A percentile compares a stretch with the other conserved stretches of the same genome.
phyloP scores from a whole-genome alignment of 2,113 vertebrate species.

The Dicentrarchus labrax region DNA sequence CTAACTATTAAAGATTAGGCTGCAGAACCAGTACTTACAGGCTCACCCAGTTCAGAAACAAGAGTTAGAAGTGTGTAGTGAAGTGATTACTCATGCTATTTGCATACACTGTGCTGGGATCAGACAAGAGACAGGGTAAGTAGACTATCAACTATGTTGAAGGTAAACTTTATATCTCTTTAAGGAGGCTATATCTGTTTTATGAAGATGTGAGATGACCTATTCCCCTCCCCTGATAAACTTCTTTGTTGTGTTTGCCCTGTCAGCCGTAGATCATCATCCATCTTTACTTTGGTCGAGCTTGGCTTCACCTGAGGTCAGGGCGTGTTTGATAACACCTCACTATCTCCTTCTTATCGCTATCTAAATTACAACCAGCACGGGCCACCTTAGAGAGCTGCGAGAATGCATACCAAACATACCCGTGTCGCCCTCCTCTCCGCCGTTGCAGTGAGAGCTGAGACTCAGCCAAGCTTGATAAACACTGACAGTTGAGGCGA shows the following conservation, averaged over 20 bases:
- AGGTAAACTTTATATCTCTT: background rate
- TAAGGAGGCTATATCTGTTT: conserved; percentile 1
- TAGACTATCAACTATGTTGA: background rate
- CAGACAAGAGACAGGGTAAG: background rate
- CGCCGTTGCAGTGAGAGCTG: background rate
- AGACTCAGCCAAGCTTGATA: conserved; percentile 50
- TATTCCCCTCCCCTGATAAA: conserved; percentile 54
- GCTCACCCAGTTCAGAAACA: background rate
- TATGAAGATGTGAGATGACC: conserved; percentile 41
- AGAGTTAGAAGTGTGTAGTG: background rate
- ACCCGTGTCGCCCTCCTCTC: conserved; percentile 28
- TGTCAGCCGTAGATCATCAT: conserved; percentile 56
- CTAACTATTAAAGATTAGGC: background rate
- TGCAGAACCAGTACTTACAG: conserved; percentile 13
- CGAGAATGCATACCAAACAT: conserved; percentile 46
- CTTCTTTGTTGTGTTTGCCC: conserved; percentile 67
- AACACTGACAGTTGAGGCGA: conserved; percentile 67
- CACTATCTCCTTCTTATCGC: conserved; percentile 52
- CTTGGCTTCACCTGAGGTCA: conserved; percentile 68
- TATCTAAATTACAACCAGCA: conserved; percentile 54
- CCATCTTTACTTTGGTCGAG: conserved; percentile 53
- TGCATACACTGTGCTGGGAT: conserved; percentile 3
- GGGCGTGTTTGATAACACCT: conserved; percentile 44
- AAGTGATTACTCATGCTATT: conserved; percentile 17
- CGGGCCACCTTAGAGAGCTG: conserved; percentile 29